phyloP scores from a whole-genome alignment of 2,113 vertebrate species.

The Centropus bengalensis region DNA sequence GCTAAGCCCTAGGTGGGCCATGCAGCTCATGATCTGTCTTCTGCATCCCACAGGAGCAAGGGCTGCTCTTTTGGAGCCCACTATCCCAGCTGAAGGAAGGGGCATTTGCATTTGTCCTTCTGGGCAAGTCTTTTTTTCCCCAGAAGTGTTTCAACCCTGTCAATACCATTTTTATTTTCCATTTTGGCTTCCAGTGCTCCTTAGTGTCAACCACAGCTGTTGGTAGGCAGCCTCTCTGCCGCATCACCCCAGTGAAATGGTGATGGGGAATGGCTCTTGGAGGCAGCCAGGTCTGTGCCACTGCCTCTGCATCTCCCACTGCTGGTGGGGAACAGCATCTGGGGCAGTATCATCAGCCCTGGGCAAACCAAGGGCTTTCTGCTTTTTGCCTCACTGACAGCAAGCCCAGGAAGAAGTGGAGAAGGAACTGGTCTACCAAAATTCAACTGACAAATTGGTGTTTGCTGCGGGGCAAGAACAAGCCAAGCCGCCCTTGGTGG shows the following conservation, averaged over 20 bases:
- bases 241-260: neutral
- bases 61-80: neutral
- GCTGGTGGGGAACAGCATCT: neutral
- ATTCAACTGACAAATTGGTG: neutral
- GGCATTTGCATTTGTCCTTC: neutral
- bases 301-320: neutral
- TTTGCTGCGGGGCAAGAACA: neutral
- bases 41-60: fast-evolving
- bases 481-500: neutral
- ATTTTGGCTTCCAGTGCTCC: neutral
- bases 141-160: neutral
- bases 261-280: neutral
- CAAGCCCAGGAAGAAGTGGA: neutral
- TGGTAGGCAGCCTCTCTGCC: neutral
- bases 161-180: neutral
- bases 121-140: neutral
- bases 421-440: neutral
- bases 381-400: neutral
- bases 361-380: neutral
- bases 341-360: neutral
- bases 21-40: neutral
- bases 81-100: neutral
- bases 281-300: neutral
- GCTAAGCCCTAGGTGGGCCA: neutral
- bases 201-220: neutral